phyloP scores from a whole-genome alignment of 2,888 invertebrate genomes.

The Coremacera marginata region DNA sequence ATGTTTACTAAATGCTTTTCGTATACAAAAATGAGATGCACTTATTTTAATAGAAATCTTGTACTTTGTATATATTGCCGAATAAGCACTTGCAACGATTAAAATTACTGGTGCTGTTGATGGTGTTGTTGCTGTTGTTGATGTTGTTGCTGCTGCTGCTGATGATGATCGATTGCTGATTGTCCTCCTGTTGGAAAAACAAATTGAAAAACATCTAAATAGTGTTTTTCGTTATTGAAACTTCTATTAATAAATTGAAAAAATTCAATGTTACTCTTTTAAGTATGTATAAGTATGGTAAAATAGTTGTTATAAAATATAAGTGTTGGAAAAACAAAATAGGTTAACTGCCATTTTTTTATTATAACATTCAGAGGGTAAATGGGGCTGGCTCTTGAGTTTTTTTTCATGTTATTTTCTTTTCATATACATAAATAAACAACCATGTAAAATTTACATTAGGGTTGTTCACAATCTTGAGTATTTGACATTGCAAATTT shows the following conservation, averaged over 20 bases:
- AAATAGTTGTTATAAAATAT: too few species aligned
- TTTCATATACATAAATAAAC: too few species aligned
- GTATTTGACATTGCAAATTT: too few species aligned
- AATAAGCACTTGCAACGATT: not conserved
- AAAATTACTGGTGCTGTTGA: slow-evolving; percentile 22
- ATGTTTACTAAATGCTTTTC: slow-evolving; percentile 2
- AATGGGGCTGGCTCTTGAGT: too few species aligned
- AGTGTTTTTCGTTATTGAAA: slow-evolving; percentile 53
- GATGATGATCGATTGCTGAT: slow-evolving; percentile 43
- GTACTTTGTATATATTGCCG: slow-evolving; percentile 46
- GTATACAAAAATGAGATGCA: slow-evolving; percentile 16
- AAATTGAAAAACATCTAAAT: slow-evolving; percentile 60
- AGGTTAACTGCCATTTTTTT: too few species aligned
- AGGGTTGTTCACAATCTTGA: too few species aligned
- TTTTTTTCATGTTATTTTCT: too few species aligned
- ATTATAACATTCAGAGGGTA: too few species aligned
- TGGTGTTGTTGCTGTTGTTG: slow-evolving; percentile 43
- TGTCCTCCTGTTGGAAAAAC: slow-evolving; percentile 56
- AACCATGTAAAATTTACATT: too few species aligned
- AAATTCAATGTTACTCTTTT: too few species aligned
- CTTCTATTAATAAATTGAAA: not conserved
- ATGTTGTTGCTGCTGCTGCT: slow-evolving; percentile 46
- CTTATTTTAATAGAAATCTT: slow-evolving; percentile 30
- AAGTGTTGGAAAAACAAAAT: too few species aligned
- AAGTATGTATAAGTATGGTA: too few species aligned